Evolutionary conservation across 2,888 invertebrate genomes (phyloP).

Genomic region (Eristalis intricaria): DNA sequence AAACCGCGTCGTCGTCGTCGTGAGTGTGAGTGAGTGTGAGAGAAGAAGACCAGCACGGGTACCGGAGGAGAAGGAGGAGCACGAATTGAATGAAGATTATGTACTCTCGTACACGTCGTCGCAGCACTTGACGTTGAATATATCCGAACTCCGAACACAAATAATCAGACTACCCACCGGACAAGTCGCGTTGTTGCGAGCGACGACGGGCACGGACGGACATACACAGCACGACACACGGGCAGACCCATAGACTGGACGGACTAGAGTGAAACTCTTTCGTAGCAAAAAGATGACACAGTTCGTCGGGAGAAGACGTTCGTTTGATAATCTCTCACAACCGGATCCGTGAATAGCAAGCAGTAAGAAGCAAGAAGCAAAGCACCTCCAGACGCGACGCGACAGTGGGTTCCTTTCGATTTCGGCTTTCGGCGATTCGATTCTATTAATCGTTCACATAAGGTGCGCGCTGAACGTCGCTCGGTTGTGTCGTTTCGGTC

Average conservation of each 20-base stretch:
- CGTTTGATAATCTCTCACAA: constrained; percentile 67
- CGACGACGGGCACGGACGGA: neutral
- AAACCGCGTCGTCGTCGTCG: constrained; percentile 6
- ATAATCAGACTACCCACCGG: constrained; percentile 55
- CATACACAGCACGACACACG: no score
- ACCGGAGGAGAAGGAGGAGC: constrained; percentile 7
- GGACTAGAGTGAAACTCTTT: constrained; percentile 48
- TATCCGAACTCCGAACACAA: constrained; percentile 40
- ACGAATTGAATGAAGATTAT: constrained; percentile 58
- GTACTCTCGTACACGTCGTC: constrained; percentile 28
- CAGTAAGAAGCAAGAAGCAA: neutral
- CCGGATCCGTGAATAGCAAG: constrained; percentile 35
- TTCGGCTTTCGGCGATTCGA: constrained; percentile 9
- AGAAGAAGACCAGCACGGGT: constrained; percentile 11
- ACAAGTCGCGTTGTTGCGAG: constrained; percentile 27
- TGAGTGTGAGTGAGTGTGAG: neutral
- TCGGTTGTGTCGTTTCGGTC: neutral
- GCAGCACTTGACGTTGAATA: constrained; percentile 48
- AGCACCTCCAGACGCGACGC: constrained; percentile 17
- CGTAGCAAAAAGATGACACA: constrained; percentile 70
- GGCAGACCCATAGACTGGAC: no score
- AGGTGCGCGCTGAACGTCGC: constrained; percentile 1
- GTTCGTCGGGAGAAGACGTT: constrained; percentile 65
- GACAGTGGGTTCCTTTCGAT: constrained; percentile 26
- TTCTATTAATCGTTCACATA: constrained; percentile 37